Base-by-base conservation (phyloP, 1,140 invertebrate genomes). In the Pinna nobilis region DNA sequence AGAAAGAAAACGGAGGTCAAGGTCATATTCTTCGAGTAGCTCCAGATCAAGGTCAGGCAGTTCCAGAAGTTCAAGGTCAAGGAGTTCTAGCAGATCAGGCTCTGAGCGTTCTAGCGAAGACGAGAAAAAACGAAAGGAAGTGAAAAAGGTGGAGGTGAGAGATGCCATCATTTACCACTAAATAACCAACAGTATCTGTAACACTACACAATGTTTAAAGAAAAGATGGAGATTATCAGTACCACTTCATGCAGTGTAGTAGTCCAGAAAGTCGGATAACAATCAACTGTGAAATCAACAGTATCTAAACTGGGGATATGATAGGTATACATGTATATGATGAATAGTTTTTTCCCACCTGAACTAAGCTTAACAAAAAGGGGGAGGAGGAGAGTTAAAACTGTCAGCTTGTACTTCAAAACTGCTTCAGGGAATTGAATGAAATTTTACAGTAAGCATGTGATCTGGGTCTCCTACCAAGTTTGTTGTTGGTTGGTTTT, bases 131-230 rank as follows among this genome's bases (percentile, higher is more conserved):
- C 79, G 71, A 67, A 70, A 73, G n/a, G 68, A 67, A 39, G 72
- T 67, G 39, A 76, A 74, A 69, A 78, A 79, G 71, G 72, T 76
- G 47, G 82, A 81, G 67, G 74, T 78, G 61, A 37, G 57, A 50
- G 9, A 30, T 39, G 6, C 5, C 37, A 35, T 15, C 20, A 47
- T 18, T 53, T 23, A n/a, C n/a, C n/a, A n/a, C n/a, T n/a, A n/a
- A n/a, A n/a, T n/a, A n/a, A n/a, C 41, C 9, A 11, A 44, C 41
- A 44, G 41, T 11, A 44, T n/a, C n/a, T 44, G 41, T 44, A n/a
- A 25, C n/a, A n/a, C 2, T 23, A 57, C 18, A 53, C 23, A 3
- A 5, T 75, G 11, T n/a, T n/a, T n/a, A n/a, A n/a, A n/a, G n/a
- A n/a, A n/a, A n/a, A n/a, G n/a, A n/a, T n/a, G n/a, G n/a, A n/a